Base-by-base conservation (phyloP, 35 echinoderm and acorn worm genomes). In the Eucidaris tribuloides region DNA sequence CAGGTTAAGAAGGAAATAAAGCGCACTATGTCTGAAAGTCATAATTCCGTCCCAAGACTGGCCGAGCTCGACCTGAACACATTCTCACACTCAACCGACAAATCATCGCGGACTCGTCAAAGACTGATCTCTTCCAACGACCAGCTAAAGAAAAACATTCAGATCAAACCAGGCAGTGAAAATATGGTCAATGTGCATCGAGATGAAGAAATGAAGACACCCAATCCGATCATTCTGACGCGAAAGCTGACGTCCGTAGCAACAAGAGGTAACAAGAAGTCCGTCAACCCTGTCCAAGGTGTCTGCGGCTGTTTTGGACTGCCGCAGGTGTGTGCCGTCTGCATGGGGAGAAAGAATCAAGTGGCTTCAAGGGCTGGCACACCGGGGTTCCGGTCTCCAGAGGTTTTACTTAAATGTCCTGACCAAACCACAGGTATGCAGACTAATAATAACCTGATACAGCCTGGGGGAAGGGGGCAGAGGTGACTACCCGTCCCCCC, bases 301-400 rank as follows among this genome's bases (percentile, higher is more conserved):
- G 22, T 64, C n/a, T 99, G 96, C 58, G 20, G 35, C 3, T 99
- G 96, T 40, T 99, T 85, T 76, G 96, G 90, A 4, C 48, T 70
- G 63, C 82, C 87, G 9, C 87, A 90, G 40, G 91, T 93, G 20
- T 99, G 96, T 63, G 45, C 81, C 0, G 30, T 93, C 18, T 99
- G 96, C 31, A 82, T 86, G 79, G 64, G 81, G 0, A 62, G 83
- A 45, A 77, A 79, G 1, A 89, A 86, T 63, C 90, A 99, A 61
- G 66, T 52, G 24, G 96, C 96, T 1, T 87, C 96, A 20, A 86
- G 96, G 70, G 96, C 96, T 18, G 96, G 96, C 52, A 99, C 96
- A 11, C 96, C 96, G 0, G 96, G 96, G 5, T 99, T 99, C 62
- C 85, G 96, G 36, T 84, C 96, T 22, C 96, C 96, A 60, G 96